Evolutionary conservation across 2,113 vertebrate genomes (phyloP).

Genomic region (Etia nguti): DNA sequence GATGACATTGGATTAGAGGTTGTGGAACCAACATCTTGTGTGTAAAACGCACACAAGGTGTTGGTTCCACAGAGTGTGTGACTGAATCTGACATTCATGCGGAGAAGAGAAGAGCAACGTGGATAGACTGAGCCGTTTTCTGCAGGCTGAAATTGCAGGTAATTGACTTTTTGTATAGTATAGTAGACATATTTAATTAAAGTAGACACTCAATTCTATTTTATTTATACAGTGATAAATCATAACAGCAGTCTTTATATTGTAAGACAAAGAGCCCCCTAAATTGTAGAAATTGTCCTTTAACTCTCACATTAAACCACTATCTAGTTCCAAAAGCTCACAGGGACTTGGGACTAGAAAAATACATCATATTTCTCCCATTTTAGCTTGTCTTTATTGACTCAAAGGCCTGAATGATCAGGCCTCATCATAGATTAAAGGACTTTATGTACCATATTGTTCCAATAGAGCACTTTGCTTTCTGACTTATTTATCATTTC

Average conservation of each 20-base stretch:
- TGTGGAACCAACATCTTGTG: background rate
- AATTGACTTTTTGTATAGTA: background rate
- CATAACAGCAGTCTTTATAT: background rate
- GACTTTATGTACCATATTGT: background rate
- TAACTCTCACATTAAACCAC: background rate
- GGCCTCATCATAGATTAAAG: background rate
- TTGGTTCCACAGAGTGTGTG: background rate
- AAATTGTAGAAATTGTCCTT: background rate
- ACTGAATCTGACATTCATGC: background rate
- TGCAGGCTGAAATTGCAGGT: background rate
- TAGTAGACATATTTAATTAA: background rate
- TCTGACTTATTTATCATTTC: background rate
- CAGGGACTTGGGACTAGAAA: background rate
- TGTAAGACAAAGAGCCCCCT: background rate
- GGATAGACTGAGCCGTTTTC: background rate
- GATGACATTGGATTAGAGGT: slow-evolving; percentile 10
- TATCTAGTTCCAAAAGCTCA: background rate
- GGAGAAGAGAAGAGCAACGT: background rate
- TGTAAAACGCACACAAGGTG: background rate
- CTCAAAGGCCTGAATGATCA: background rate
- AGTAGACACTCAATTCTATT: background rate
- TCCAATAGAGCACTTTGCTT: background rate
- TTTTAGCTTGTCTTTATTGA: background rate
- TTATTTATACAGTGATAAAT: background rate
- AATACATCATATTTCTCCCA: background rate